Base-by-base conservation (phyloP, 2,888 invertebrate genomes). In the Adela reaumurella region DNA sequence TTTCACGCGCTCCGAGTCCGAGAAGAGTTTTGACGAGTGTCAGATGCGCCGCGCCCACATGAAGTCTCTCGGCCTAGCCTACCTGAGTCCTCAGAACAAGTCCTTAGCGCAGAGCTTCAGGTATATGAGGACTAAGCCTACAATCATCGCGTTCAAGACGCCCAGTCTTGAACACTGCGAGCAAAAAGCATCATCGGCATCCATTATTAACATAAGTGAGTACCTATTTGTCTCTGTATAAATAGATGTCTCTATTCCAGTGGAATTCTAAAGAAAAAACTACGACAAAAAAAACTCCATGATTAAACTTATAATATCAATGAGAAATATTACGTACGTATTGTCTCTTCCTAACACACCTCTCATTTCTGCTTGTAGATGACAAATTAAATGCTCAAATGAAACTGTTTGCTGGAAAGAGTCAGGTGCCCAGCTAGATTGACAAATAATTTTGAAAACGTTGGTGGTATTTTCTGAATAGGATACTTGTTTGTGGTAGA, bases 121-220 rank as follows among this genome's bases (percentile, higher is more conserved):
- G n/a, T 94, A 93, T 63, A 92, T 94, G 92, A 72, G 94, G 44
- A 88, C 87, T 56, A 94, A 94, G 59, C 94, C 94, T 0, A 90
- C 92, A 0, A 91, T 94, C 54, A 91, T 94, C 46, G 90, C 92
- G 1, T 91, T 92, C 63, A 90, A 91, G 67, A 90, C 92, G 2
- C 93, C 93, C 1, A 89, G 88, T 65, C 67, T 88, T 49, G 90
- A 92, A 55, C 84, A 85, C 58, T 84, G 83, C 57, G 87, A 90
- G 52, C 65, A 81, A 17, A 66, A 81, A 16, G 67, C 79, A 29
- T 81, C 82, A 2, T 79, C 82, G 43, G 81, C 81, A 45, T 81
- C 84, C 46, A 79, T 85, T 56, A 67, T 82, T 11, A 81, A 82
- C 17, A 65, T 81, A 55, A 83, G 86, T 83, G 63, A 67, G 61